Base-by-base conservation (phyloP, 1,140 invertebrate species). In the Trichoplusia ni region DNA sequence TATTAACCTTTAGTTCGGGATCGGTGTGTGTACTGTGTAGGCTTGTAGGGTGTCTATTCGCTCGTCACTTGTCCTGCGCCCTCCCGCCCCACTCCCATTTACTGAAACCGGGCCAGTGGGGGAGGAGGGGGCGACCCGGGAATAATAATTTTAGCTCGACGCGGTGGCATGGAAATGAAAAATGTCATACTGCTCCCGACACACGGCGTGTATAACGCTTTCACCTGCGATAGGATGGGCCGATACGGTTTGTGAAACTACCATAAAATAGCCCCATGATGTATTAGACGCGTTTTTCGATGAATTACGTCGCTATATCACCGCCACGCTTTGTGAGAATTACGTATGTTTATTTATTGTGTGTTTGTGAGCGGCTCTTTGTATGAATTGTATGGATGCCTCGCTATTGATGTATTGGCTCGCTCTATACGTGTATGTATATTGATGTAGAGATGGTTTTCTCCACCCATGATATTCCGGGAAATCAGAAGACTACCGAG, bases 111-210 rank as follows among this genome's bases (percentile, higher is more conserved):
- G 69, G 69, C 56, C 58, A 61, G 27, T 29, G 51, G 51, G 37
- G 66, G 25, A 27, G 19, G 53, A 64, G 56, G 56, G 37, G 69
- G 70, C 44, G 56, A 62, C 62, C 67, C 67, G 75, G 71, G 76
- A 66, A 70, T 77, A 79, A 76, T 72, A 79, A 73, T 77, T 77
- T 75, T 71, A 80, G 72, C 75, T 61, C 65, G 63, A 35, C 70
- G 71, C 69, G 67, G 21, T 56, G 64, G 64, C 63, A 67, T 72
- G 69, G 69, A 79, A 77, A 73, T 77, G 73, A 75, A 75, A 77
- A 75, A 75, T 75, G 67, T 71, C 71, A 65, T 53, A 58, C 44
- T 67, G 64, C 35, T 64, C 51, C 42, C 35, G 66, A 62, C 61
- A 42, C 27, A 54, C 44, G 16, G 11, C 25, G 37, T 56, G 35